phyloP scores from a whole-genome alignment of 2,888 invertebrate species.

The Hirtodrosophila trivittata region DNA sequence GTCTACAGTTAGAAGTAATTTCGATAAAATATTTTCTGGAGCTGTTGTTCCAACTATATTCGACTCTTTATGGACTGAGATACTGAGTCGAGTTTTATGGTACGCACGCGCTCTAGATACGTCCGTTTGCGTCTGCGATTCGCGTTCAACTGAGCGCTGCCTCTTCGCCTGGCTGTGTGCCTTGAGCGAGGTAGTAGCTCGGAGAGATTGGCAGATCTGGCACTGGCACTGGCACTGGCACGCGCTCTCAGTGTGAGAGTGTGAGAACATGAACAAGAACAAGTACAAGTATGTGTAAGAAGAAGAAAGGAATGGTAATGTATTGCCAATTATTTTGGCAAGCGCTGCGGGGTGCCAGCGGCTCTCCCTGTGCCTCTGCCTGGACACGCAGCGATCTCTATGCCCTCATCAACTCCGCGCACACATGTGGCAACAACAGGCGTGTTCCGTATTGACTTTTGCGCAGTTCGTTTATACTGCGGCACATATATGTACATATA shows the following conservation, averaged over 20 bases:
- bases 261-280: slow-evolving; percentile 7
- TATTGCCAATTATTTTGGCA: slow-evolving; percentile 60
- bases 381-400: slow-evolving; percentile 31
- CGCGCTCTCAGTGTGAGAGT: slow-evolving; percentile 24
- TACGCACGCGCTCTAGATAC: slow-evolving; percentile 65
- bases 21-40: slow-evolving; percentile 12
- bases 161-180: slow-evolving; percentile 30
- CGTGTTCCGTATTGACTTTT: slow-evolving; percentile 28
- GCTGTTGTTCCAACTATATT: slow-evolving; percentile 13
- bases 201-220: slow-evolving; percentile 24
- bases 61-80: slow-evolving; percentile 5
- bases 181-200: slow-evolving; percentile 35
- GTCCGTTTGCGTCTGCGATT: slow-evolving; percentile 67
- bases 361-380: no score
- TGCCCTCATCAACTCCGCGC: not conserved
- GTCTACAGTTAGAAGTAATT: slow-evolving; percentile 2
- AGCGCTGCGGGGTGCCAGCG: slow-evolving; percentile 41
- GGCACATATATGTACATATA: no score
- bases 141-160: slow-evolving; percentile 65
- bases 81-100: slow-evolving; percentile 1
- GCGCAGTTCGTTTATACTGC: slow-evolving; percentile 22
- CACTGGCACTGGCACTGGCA: slow-evolving; percentile 38
- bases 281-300: not conserved
- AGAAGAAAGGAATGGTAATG: not conserved
- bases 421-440: slow-evolving; percentile 13